These are phyloP conservation scores for Branchipolynoe longqiensis DNA, from an alignment of 2,888 invertebrate genomes.

Conservation along the genomic window DNA sequence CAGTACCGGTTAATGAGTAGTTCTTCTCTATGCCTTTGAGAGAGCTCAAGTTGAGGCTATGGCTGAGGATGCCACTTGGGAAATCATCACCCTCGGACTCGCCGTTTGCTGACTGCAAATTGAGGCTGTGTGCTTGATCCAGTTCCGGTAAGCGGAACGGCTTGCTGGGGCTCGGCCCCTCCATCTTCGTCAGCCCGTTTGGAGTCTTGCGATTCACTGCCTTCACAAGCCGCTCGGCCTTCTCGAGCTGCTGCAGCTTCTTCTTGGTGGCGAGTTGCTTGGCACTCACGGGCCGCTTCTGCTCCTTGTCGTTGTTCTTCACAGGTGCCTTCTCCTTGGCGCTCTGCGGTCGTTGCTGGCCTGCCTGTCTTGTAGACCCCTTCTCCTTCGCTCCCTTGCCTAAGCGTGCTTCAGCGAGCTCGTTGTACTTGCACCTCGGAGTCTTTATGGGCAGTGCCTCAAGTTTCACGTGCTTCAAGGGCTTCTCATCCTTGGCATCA, in stretches of 20 bases:
- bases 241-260: slow-evolving; percentile 6
- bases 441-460: neutral
- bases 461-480: neutral
- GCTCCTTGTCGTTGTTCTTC: slow-evolving; percentile 14
- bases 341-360: slow-evolving; percentile 15
- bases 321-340: slow-evolving; percentile 18
- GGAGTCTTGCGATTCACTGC: neutral
- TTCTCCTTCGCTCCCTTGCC: neutral
- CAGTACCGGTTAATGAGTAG: no score
- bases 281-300: slow-evolving; percentile 15
- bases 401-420: neutral
- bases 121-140: slow-evolving; percentile 21
- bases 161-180: neutral
- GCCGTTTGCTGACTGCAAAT: no score
- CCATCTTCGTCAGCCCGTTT: neutral
- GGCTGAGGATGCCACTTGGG: neutral
- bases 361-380: no score
- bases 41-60: slow-evolving; percentile 20
- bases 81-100: neutral
- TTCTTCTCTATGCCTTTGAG: neutral
- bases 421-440: neutral
- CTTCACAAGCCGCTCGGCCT: neutral
- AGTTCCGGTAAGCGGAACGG: slow-evolving; percentile 35
- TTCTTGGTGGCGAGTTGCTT: slow-evolving; percentile 18
- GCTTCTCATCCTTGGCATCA: slow-evolving; percentile 30